These are phyloP conservation scores for Sitta carolinensis DNA, from an alignment of 2,797 vertebrate genomes.

Conservation along the genomic window DNA sequence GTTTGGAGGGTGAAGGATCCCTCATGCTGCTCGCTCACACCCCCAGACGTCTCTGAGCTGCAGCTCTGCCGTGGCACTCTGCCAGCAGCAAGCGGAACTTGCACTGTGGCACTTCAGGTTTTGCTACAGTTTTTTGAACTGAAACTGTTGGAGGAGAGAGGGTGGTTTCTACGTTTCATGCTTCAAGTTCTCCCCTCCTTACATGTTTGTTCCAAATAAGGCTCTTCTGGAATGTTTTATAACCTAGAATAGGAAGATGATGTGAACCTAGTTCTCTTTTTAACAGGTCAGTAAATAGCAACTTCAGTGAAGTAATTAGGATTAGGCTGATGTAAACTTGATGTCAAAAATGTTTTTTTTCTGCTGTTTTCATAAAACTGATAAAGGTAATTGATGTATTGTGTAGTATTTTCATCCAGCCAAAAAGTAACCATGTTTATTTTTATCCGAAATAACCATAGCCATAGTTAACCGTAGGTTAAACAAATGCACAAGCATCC, in stretches of 20 bases:
- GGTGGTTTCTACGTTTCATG: conserved; percentile 33
- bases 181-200: conserved; percentile 53
- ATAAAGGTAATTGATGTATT: neutral
- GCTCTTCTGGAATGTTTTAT: conserved; percentile 47
- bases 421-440: neutral
- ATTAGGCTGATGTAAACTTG: neutral
- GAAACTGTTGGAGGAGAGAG: conserved; percentile 44
- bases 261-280: conserved; percentile 39
- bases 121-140: conserved; percentile 62
- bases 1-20: neutral
- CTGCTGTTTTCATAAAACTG: neutral
- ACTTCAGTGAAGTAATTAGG: neutral
- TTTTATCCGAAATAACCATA: neutral
- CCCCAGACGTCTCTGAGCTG: neutral
- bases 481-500: neutral
- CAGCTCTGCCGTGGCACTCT: neutral
- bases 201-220: conserved; percentile 30
- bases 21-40: accelerated
- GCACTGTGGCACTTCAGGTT: conserved; percentile 52
- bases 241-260: conserved; percentile 44
- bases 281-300: neutral
- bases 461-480: neutral
- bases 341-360: neutral
- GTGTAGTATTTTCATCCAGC: neutral
- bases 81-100: conserved; percentile 57